These are phyloP conservation scores for Idaea biselata DNA, from an alignment of 2,888 invertebrate genomes.

Conservation along the genomic window DNA sequence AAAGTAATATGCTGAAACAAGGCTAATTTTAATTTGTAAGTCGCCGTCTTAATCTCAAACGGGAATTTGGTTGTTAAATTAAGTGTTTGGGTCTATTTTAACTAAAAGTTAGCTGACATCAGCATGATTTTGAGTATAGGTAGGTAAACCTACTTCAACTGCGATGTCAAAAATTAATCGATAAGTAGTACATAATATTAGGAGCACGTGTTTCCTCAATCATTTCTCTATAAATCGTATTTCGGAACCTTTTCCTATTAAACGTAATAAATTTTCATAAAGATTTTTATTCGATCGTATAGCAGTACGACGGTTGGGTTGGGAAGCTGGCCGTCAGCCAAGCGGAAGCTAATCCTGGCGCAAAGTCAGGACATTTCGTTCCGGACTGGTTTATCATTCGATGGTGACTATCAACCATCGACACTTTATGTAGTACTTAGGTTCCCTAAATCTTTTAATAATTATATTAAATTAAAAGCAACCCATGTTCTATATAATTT, in stretches of 20 bases:
- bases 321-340: constrained; percentile 62
- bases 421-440: constrained; percentile 15
- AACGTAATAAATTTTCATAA: constrained; percentile 39
- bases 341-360: constrained; percentile 65
- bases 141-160: neutral
- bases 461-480: neutral
- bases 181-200: neutral
- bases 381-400: constrained; percentile 50
- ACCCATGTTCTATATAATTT: neutral
- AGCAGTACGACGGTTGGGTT: constrained; percentile 45
- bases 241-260: constrained; percentile 15
- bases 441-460: neutral
- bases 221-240: neutral
- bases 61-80: neutral
- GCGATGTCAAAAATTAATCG: neutral
- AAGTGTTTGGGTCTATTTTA: neutral
- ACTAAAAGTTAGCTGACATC: neutral
- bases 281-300: constrained; percentile 45
- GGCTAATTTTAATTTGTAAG: constrained; percentile 28
- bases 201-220: neutral
- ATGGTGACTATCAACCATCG: constrained; percentile 21
- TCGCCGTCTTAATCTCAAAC: constrained; percentile 4
- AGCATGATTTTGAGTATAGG: neutral
- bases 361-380: constrained; percentile 63
- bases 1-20: constrained; percentile 32